Conservation (phyloP, 2,113 vertebrate genomes). For the Pandion haliaetus region DNA sequence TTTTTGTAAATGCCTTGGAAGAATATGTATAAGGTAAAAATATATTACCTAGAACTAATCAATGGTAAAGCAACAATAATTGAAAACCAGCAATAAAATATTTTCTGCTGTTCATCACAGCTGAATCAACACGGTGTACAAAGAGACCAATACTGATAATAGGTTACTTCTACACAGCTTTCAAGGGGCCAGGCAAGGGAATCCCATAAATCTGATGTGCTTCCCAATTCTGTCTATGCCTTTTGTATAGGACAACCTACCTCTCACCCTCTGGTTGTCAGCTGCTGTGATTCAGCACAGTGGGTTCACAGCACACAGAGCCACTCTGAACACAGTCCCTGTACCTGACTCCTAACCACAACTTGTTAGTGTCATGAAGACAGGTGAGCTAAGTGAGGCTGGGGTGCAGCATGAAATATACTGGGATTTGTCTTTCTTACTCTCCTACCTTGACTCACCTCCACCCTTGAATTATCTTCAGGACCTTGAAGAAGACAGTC, state of each 20-base stretch:
- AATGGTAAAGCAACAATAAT: not conserved
- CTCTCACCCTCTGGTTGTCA: not conserved
- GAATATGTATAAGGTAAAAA: not conserved
- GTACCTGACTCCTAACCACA: not conserved
- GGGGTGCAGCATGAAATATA: not conserved
- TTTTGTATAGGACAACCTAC: not conserved
- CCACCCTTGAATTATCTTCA: not conserved
- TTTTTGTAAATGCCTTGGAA: not conserved
- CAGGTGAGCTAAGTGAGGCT: not conserved
- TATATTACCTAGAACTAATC: not conserved
- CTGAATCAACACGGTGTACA: conserved; percentile 47
- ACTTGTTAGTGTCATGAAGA: not conserved
- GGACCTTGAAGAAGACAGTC: not conserved
- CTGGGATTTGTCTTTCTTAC: not conserved
- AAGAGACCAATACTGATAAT: conserved; percentile 12
- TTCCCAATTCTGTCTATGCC: not conserved
- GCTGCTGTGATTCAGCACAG: not conserved
- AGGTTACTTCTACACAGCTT: conserved; percentile 14
- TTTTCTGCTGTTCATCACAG: conserved; percentile 4
- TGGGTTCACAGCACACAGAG: not conserved
- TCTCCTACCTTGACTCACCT: not conserved
- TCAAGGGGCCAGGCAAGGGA: not conserved
- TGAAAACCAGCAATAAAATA: conserved; percentile 39
- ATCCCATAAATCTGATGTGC: not conserved
- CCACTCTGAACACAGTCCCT: not conserved